phyloP scores from a whole-genome alignment of 2,797 vertebrate genomes.

The Enteromius radiatus region DNA sequence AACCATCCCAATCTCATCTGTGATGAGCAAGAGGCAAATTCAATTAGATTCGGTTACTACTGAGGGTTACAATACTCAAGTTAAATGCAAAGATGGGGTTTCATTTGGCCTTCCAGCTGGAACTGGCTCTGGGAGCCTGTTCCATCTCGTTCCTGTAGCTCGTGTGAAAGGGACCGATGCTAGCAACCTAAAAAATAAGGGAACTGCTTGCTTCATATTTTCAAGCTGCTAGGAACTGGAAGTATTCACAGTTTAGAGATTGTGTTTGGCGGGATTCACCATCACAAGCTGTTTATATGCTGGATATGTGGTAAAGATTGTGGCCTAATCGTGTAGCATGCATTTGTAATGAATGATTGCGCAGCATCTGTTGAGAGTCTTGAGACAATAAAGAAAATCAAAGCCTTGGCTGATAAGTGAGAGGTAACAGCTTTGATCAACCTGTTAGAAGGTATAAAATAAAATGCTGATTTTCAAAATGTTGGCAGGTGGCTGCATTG shows the following conservation, averaged over 20 bases:
- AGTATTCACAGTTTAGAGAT: constrained; percentile 11
- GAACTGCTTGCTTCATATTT: neutral
- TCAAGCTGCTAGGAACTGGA: neutral
- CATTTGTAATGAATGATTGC: constrained; percentile 41
- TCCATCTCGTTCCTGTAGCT: neutral
- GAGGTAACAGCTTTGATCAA: constrained; percentile 38
- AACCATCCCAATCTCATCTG: constrained; percentile 66
- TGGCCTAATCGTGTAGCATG: constrained; percentile 30
- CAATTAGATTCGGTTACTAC: constrained; percentile 70
- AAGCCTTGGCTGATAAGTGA: constrained; percentile 21
- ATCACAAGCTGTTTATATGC: constrained; percentile 19
- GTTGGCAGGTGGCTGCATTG: constrained; percentile 48
- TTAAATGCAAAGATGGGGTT: constrained; percentile 39
- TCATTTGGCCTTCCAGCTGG: constrained; percentile 9
- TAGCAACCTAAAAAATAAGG: neutral
- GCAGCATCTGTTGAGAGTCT: constrained; percentile 32
- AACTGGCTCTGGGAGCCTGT: neutral
- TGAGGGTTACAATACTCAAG: constrained; percentile 63
- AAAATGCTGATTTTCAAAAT: constrained; percentile 52
- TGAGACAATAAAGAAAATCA: constrained; percentile 26
- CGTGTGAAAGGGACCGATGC: neutral
- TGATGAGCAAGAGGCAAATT: constrained; percentile 64
- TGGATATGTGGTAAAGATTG: constrained; percentile 23
- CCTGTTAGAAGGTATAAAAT: neutral
- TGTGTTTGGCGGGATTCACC: constrained; percentile 1